A percentile compares a stretch with the other conserved stretches of the same genome.
phyloP scores from a whole-genome alignment of 2,888 invertebrate species.

The Andrena flavipes region DNA sequence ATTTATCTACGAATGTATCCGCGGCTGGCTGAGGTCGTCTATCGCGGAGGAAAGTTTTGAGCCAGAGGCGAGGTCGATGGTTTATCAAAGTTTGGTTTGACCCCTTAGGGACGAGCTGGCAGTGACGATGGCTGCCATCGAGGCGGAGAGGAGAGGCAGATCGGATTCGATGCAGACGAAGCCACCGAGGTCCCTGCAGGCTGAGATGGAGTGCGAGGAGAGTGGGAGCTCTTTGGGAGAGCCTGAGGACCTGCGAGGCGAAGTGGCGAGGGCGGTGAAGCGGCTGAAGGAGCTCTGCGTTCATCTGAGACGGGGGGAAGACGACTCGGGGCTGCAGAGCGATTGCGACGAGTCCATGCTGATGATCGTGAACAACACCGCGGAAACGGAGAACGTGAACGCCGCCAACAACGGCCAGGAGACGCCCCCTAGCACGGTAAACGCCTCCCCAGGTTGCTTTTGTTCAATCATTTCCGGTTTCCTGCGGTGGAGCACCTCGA shows the following conservation, averaged over 20 bases:
- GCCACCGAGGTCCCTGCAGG: slow-evolving; percentile 91
- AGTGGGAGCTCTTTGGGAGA: slow-evolving; percentile 86
- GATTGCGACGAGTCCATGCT: slow-evolving; percentile 84
- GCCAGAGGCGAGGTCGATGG: neutral
- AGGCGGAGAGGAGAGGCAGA: slow-evolving; percentile 83
- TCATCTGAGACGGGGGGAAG: slow-evolving; percentile 91
- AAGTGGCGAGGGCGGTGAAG: slow-evolving; percentile 86
- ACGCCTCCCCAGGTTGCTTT: slow-evolving; percentile 24
- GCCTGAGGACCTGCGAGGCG: slow-evolving; percentile 85
- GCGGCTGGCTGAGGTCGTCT: neutral
- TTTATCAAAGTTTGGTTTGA: slow-evolving; percentile 6
- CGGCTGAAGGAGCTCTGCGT: slow-evolving; percentile 90
- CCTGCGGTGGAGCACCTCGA: slow-evolving; percentile 4
- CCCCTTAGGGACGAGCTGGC: slow-evolving; percentile 80
- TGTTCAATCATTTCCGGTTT: slow-evolving; percentile 53
- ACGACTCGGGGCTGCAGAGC: slow-evolving; percentile 86
- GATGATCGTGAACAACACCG: slow-evolving; percentile 78
- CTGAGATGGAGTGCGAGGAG: slow-evolving; percentile 95
- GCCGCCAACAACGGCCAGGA: slow-evolving; percentile 45
- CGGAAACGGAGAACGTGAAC: slow-evolving; percentile 82
- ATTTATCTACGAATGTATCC: neutral
- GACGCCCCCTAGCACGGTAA: slow-evolving; percentile 50
- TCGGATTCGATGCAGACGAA: slow-evolving; percentile 80
- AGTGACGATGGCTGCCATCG: slow-evolving; percentile 83
- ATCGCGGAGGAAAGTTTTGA: neutral